Evolutionary conservation across 2,888 invertebrate species (phyloP).

Genomic region (Ptilodon capucinus): DNA sequence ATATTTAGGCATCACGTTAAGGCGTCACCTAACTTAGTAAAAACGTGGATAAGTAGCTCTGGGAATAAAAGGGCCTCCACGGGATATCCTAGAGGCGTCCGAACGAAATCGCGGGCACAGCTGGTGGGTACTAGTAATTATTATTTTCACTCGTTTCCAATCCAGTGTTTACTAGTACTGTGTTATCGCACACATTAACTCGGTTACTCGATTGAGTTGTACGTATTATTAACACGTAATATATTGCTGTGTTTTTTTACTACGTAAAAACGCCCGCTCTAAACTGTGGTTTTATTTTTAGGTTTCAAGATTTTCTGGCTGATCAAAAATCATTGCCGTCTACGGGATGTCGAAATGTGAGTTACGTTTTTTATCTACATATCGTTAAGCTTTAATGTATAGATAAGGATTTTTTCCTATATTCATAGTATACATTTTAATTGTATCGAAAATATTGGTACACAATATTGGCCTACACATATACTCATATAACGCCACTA

Average conservation of each 20-base stretch:
- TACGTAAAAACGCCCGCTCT: background rate
- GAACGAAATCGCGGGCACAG: background rate
- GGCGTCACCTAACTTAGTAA: too few relatives aligned
- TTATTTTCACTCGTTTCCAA: constrained; percentile 10
- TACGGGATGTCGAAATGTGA: constrained; percentile 48
- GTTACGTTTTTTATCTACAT: constrained; percentile 16
- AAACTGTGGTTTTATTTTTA: constrained; percentile 26
- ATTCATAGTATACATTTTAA: too few relatives aligned
- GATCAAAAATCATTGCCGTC: constrained; percentile 8
- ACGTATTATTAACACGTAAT: constrained; percentile 2
- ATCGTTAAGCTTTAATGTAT: background rate
- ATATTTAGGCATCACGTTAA: too few relatives aligned
- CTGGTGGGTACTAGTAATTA: constrained; percentile 6
- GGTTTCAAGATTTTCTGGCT: constrained; percentile 34
- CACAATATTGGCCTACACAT: too few relatives aligned
- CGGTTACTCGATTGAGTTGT: constrained; percentile 13
- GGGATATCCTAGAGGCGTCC: background rate
- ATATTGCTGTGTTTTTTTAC: background rate
- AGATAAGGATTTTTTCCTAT: too few relatives aligned
- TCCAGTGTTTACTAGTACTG: constrained; percentile 2
- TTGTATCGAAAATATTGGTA: too few relatives aligned
- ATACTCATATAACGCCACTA: too few relatives aligned
- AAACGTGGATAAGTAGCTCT: background rate
- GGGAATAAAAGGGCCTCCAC: background rate
- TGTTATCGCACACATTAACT: constrained; percentile 22